These are phyloP conservation scores for Thymelicus sylvestris DNA, from an alignment of 2,888 invertebrate species.

Conservation along the genomic window DNA sequence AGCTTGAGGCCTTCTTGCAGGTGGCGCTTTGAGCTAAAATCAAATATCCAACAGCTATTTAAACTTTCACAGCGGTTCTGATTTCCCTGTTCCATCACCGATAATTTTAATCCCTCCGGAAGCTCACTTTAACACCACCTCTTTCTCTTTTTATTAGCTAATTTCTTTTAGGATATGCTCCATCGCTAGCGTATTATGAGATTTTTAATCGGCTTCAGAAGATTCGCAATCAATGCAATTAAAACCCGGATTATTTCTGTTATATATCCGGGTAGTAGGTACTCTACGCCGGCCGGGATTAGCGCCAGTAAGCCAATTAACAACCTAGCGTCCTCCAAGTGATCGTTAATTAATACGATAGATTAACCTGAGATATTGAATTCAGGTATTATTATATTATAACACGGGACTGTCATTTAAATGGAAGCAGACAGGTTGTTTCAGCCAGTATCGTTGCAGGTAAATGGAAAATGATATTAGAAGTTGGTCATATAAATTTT, in stretches of 20 bases:
- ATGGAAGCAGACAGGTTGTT: no score
- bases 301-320: slow-evolving; percentile 10
- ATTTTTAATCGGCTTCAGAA: slow-evolving; percentile 13
- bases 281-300: slow-evolving; percentile 7
- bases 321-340: not conserved
- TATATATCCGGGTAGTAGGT: slow-evolving; percentile 5
- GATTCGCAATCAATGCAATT: slow-evolving; percentile 18
- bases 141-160: slow-evolving; percentile 9
- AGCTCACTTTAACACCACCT: slow-evolving; percentile 3
- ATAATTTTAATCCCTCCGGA: slow-evolving; percentile 12
- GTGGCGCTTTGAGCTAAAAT: no score
- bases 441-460: no score
- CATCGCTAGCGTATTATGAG: slow-evolving; percentile 13
- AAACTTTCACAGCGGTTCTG: not conserved
- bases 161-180: slow-evolving; percentile 20
- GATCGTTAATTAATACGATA: slow-evolving; percentile 5
- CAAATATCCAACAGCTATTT: no score
- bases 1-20: no score
- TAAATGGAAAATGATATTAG: no score
- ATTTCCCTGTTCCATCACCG: not conserved
- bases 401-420: no score
- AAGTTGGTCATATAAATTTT: no score
- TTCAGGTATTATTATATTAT: no score
- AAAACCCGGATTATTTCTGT: slow-evolving; percentile 13
- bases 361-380: not conserved